Percentiles rank a stretch among this genome's conserved stretches.
Conservation (phyloP, 2,888 invertebrate genomes). For the Mythimna impura region DNA sequence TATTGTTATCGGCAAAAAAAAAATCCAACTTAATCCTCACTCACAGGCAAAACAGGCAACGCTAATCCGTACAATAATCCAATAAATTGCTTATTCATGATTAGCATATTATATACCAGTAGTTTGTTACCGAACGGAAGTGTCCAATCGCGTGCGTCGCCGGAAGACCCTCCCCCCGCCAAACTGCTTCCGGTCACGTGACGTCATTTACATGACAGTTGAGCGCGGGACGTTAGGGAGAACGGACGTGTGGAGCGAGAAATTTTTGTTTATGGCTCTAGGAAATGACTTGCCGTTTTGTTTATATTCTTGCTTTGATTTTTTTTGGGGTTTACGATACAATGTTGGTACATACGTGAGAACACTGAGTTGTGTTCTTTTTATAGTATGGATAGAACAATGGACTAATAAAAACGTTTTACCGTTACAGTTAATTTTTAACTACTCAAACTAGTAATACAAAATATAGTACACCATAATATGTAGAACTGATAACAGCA, state of each 20-base stretch:
- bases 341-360: slow-evolving; percentile 28
- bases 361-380: slow-evolving; percentile 23
- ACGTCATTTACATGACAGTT: slow-evolving; percentile 90
- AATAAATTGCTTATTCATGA: slow-evolving; percentile 88
- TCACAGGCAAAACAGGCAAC: slow-evolving; percentile 68
- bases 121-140: slow-evolving; percentile 88
- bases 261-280: slow-evolving; percentile 79
- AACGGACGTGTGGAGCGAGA: slow-evolving; percentile 76
- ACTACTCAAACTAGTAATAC: not conserved
- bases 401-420: slow-evolving; percentile 12
- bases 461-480: not conserved
- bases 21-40: slow-evolving; percentile 54
- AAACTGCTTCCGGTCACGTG: slow-evolving; percentile 89
- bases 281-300: slow-evolving; percentile 78
- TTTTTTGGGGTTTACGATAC: slow-evolving; percentile 55
- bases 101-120: slow-evolving; percentile 87
- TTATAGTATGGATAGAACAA: slow-evolving; percentile 23
- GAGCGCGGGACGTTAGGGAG: slow-evolving; percentile 75
- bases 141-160: slow-evolving; percentile 89
- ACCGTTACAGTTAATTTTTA: not conserved
- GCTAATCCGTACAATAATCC: slow-evolving; percentile 82
- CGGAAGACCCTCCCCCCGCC: slow-evolving; percentile 86
- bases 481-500: not conserved
- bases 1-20: slow-evolving; percentile 46
- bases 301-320: slow-evolving; percentile 62